phyloP scores from a whole-genome alignment of 2,797 vertebrate genomes.

The Chelon labrosus region DNA sequence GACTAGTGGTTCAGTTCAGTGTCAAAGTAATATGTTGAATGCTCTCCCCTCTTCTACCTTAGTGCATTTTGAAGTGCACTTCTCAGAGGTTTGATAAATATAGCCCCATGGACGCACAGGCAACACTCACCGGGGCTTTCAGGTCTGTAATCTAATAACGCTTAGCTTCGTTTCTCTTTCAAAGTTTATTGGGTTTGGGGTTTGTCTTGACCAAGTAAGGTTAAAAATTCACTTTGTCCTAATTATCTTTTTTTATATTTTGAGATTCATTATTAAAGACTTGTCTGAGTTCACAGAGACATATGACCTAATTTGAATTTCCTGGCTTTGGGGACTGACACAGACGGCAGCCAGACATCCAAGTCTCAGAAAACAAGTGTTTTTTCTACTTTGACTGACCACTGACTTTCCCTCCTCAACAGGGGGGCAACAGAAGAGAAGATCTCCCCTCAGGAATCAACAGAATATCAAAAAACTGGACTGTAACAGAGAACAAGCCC shows the following conservation, averaged over 20 bases:
- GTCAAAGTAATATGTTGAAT: too few relatives aligned
- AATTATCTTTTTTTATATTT: neutral
- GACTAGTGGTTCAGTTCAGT: too few relatives aligned
- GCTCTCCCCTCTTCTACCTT: too few relatives aligned
- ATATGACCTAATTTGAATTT: slow-evolving; percentile 10
- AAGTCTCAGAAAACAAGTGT: neutral
- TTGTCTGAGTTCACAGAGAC: neutral
- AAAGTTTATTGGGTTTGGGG: neutral
- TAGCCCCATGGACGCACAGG: too few relatives aligned
- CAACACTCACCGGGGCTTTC: neutral
- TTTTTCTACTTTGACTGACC: slow-evolving; percentile 5
- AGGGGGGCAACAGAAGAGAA: slow-evolving; percentile 3
- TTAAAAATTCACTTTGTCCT: neutral
- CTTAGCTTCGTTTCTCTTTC: neutral
- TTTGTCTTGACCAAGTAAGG: too few relatives aligned
- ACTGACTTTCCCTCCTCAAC: neutral
- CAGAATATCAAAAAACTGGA: neutral
- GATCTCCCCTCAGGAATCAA: neutral
- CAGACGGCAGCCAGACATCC: slow-evolving; percentile 8
- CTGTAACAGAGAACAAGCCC: neutral
- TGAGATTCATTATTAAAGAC: neutral
- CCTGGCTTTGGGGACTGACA: neutral
- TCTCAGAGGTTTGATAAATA: too few relatives aligned
- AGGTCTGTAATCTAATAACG: neutral
- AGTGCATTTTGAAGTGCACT: too few relatives aligned